Evolutionary conservation across 2,888 invertebrate species (phyloP), one percentile per base, ranked within the genome.

Genomic region (Polymixis lichenea): DNA sequence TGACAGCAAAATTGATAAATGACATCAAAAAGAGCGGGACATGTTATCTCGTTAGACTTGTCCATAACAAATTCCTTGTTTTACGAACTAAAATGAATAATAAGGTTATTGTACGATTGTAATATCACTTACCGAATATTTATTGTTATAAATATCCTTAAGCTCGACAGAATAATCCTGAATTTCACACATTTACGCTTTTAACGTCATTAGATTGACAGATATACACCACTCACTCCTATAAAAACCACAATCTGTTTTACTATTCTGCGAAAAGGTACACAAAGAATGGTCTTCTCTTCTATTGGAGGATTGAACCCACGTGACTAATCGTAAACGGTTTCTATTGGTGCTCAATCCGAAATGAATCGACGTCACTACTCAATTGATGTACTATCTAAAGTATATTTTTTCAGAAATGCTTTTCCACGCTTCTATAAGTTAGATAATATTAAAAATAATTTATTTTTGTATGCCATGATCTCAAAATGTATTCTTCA

Each of bases 141-240:
- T 97, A 96, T 97, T 97, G 89, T 95, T 92, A 94, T 97, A 97
- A 95, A 97, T 97, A 97, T 97, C 97, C 96, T 97, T 97, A 96
- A 97, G 97, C 97, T 97, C 97, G 93, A 97, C 94, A 89, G 97
- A 97, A 97, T 97, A 97, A 97, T 97, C 97, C 97, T 97, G 97
- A 95, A 98, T 97, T 97, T 98, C 97, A 96, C 97, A 97, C 97
- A 97, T 97, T 95, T 97, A 96, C 94, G 95, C 84, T 92, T 93
- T 94, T 95, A 95, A 92, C 91, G 92, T 94, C 95, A 95, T 95
- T 91, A 95, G 92, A 95, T 95, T 95, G 95, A 95, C 95, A 96
- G 94, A 95, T 95, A 95, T 94, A 95, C 95, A 96, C 96, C 96
- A 96, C 95, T 95, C 96, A 95, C 96, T 96, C 94, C 94, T 94